phyloP scores from a whole-genome alignment of 2,888 invertebrate genomes.

The Mythimna pallens region DNA sequence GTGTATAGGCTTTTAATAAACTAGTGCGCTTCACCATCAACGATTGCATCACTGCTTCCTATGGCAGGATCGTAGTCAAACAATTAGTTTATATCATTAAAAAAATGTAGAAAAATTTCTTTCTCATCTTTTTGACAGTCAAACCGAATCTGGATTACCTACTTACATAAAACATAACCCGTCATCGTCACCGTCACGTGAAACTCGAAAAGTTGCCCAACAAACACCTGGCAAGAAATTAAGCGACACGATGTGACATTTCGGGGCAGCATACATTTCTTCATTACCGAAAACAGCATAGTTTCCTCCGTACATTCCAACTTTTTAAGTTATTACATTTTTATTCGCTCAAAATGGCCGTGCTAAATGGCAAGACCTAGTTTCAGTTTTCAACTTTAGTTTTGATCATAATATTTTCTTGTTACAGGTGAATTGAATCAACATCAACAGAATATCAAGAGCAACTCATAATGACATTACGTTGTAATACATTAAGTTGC shows the following conservation, averaged over 20 bases:
- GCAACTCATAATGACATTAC: slow-evolving; percentile 81
- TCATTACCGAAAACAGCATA: slow-evolving; percentile 48
- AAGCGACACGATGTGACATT: slow-evolving; percentile 32
- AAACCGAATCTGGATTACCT: too few relatives aligned
- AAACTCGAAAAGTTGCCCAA: slow-evolving; percentile 27
- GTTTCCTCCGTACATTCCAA: slow-evolving; percentile 43
- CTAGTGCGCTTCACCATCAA: too few relatives aligned
- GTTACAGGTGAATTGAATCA: slow-evolving; percentile 74
- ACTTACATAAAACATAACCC: slow-evolving; percentile 41
- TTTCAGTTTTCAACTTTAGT: slow-evolving; percentile 40
- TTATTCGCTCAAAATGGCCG: slow-evolving; percentile 53
- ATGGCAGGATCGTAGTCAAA: too few relatives aligned
- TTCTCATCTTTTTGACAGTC: too few relatives aligned
- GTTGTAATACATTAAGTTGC: slow-evolving; percentile 75
- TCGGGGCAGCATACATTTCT: slow-evolving; percentile 31
- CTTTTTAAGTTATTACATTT: slow-evolving; percentile 54
- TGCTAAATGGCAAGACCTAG: slow-evolving; percentile 43
- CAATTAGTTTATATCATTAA: too few relatives aligned
- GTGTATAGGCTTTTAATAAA: too few relatives aligned
- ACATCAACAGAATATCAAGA: slow-evolving; percentile 64
- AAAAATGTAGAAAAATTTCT: too few relatives aligned
- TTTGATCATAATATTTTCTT: slow-evolving; percentile 58
- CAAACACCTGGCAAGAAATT: slow-evolving; percentile 19
- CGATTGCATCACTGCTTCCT: too few relatives aligned
- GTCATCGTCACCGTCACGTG: slow-evolving; percentile 17